phyloP scores from a whole-genome alignment of 2,797 vertebrate species.

The Pseudochirops cupreus region DNA sequence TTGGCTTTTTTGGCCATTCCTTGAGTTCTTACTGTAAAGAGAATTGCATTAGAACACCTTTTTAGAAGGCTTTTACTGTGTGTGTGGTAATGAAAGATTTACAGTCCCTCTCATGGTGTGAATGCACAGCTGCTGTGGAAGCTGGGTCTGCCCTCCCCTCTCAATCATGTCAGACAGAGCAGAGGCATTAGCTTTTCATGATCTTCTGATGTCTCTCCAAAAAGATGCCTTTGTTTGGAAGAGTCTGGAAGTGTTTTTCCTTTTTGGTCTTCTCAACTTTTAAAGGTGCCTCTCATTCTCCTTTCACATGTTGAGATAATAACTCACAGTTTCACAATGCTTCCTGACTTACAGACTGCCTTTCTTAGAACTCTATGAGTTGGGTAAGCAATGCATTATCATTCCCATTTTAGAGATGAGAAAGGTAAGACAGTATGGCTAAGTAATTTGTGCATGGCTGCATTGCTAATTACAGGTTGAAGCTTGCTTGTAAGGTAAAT shows the following conservation, averaged over 20 bases:
- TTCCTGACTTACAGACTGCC: not conserved
- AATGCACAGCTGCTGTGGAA: not conserved
- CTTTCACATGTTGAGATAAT: not conserved
- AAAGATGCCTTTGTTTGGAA: slow-evolving; percentile 3
- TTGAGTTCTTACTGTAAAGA: slow-evolving; percentile 23
- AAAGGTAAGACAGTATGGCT: not conserved
- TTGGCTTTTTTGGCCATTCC: not conserved
- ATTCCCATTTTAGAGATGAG: not conserved
- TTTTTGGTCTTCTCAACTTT: not conserved
- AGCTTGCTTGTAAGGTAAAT: not conserved
- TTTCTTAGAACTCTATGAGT: not conserved
- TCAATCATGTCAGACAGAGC: not conserved
- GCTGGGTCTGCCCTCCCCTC: not conserved
- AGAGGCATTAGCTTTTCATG: slow-evolving; percentile 31
- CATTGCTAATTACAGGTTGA: not conserved
- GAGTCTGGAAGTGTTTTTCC: not conserved
- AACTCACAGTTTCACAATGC: slow-evolving; percentile 1
- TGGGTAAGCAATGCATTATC: not conserved
- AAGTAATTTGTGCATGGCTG: not conserved
- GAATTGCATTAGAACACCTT: not conserved
- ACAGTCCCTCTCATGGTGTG: not conserved
- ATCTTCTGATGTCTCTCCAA: not conserved
- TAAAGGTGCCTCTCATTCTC: not conserved
- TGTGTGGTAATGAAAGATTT: not conserved
- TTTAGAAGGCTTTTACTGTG: slow-evolving; percentile 50